Evolutionary conservation across 2,113 vertebrate genomes (phyloP).

Genomic region (Numenius arquata): DNA sequence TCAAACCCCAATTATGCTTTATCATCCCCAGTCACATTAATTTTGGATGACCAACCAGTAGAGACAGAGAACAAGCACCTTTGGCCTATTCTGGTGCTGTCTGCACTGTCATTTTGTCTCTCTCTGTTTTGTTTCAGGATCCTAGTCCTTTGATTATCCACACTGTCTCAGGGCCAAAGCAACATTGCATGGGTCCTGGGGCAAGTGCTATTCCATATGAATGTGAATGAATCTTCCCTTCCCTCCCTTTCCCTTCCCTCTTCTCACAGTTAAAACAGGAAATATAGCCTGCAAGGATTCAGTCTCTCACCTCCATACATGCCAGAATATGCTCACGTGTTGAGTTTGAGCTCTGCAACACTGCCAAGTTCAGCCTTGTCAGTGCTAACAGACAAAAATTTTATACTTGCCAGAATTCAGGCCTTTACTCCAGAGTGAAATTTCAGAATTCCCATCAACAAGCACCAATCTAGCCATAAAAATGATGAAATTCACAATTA

Average conservation of each 20-base stretch:
- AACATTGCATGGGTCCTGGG: not conserved
- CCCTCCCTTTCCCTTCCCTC: not conserved
- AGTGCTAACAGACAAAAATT: conserved; percentile 7
- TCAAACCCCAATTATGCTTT: not conserved
- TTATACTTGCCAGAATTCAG: not conserved
- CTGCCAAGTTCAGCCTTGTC: not conserved
- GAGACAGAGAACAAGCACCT: not conserved
- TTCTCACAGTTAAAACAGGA: not conserved
- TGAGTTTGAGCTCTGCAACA: not conserved
- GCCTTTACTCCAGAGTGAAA: not conserved
- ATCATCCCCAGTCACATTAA: not conserved
- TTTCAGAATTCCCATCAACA: conserved; percentile 19
- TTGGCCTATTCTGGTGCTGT: not conserved
- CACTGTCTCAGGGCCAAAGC: not conserved
- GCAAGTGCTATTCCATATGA: not conserved
- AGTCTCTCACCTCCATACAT: not conserved
- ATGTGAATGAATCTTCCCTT: not conserved
- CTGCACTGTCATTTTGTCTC: not conserved
- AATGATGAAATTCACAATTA: not conserved
- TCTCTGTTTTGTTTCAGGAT: not conserved
- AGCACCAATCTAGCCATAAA: not conserved
- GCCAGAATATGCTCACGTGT: conserved; percentile 18
- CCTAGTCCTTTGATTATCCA: not conserved
- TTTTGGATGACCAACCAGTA: not conserved
- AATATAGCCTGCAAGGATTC: not conserved